Evolutionary conservation across 2,113 vertebrate species (phyloP).

Genomic region (Gambusia affinis): DNA sequence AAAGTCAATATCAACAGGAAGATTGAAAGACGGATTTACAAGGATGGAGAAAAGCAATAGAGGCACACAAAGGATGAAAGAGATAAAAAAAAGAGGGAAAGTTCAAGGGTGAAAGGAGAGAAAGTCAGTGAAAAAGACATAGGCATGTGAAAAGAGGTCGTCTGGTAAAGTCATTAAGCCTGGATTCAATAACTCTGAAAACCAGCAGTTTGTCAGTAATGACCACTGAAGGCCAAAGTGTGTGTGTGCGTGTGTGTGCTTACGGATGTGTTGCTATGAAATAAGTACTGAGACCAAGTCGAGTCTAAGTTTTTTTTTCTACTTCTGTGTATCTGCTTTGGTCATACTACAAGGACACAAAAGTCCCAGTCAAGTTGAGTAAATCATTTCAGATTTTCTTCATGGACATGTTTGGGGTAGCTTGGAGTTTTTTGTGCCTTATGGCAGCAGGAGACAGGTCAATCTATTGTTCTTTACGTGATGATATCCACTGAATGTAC

Average conservation of each 20-base stretch:
- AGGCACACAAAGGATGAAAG: conserved; percentile 1
- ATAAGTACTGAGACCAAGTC: conserved; percentile 26
- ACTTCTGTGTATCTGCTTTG: not conserved
- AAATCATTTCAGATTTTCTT: not conserved
- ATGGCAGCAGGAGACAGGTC: not conserved
- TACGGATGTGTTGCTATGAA: conserved; percentile 19
- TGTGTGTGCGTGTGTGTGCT: conserved; percentile 37
- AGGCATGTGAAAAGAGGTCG: conserved; percentile 18
- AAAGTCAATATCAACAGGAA: not conserved
- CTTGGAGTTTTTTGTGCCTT: not conserved
- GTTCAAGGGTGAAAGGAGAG: conserved; percentile 46
- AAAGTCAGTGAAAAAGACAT: conserved; percentile 32
- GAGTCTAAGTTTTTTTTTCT: conserved; percentile 7
- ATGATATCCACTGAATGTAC: not conserved
- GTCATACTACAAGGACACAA: not conserved
- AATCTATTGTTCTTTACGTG: not conserved
- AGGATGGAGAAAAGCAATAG: not conserved
- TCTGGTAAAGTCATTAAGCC: conserved; percentile 72
- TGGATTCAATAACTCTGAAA: conserved; percentile 75
- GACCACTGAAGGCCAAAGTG: conserved; percentile 39
- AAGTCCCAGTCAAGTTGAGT: not conserved
- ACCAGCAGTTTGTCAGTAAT: conserved; percentile 63
- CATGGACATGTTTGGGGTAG: not conserved
- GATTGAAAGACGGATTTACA: conserved; percentile 3
- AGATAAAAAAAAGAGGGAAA: conserved; percentile 33